Percentiles rank a stretch among this genome's conserved stretches.
Evolutionary conservation across 1,140 invertebrate genomes (phyloP).

Genomic region (Halyomorpha halys): DNA sequence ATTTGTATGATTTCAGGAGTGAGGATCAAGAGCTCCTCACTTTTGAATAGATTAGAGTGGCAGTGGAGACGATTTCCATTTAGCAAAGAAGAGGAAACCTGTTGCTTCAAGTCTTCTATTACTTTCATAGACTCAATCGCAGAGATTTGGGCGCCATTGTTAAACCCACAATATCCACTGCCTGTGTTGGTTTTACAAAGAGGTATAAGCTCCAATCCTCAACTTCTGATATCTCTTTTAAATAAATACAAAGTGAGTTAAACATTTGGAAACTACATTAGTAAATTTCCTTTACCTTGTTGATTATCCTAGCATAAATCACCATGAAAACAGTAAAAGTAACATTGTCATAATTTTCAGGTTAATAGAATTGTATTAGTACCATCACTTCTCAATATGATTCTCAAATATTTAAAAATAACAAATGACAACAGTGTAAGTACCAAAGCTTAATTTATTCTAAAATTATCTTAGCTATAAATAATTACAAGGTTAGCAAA

Average conservation of each 20-base stretch:
- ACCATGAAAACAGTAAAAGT: too few relatives aligned
- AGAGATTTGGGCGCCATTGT: conserved; percentile 72
- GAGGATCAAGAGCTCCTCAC: conserved; percentile 63
- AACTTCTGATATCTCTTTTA: conserved; percentile 53
- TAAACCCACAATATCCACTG: conserved; percentile 44
- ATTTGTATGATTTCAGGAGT: conserved; percentile 53
- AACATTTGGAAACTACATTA: too few relatives aligned
- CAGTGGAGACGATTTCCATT: conserved; percentile 72
- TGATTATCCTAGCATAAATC: too few relatives aligned
- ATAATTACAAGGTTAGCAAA: too few relatives aligned
- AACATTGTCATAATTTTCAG: conserved; percentile 36
- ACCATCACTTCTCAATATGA: conserved; percentile 64
- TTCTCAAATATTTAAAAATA: conserved; percentile 55
- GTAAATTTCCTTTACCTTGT: too few relatives aligned
- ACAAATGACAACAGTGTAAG: conserved; percentile 30
- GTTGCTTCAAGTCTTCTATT: conserved; percentile 76
- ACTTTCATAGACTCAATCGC: conserved; percentile 80
- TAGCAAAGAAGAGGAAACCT: conserved; percentile 47
- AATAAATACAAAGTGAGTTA: conserved; percentile 52
- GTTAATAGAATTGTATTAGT: conserved; percentile 69
- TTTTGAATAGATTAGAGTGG: conserved; percentile 72
- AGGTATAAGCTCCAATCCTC: conserved; percentile 59
- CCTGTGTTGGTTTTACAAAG: conserved; percentile 60
- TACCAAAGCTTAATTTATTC: neutral
- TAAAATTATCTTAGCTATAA: too few relatives aligned